Evolutionary conservation across 2,797 vertebrate species (phyloP).

Genomic region (Halcyon leucocephala): DNA sequence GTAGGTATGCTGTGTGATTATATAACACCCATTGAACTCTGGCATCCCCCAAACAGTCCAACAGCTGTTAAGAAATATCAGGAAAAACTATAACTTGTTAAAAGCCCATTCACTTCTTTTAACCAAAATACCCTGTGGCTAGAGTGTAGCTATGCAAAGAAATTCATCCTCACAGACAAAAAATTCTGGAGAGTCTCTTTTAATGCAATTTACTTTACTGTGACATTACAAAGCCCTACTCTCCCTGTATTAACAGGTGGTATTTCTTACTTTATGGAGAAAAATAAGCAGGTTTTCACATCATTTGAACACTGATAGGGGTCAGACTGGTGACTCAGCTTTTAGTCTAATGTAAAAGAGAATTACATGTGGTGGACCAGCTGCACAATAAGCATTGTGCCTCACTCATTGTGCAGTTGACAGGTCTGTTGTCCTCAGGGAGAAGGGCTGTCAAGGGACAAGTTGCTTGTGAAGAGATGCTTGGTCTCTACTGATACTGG

Average conservation of each 20-base stretch:
- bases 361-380: not conserved
- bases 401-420: not conserved
- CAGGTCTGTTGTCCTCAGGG: not conserved
- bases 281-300: not conserved
- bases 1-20: not conserved
- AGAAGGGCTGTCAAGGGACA: constrained; percentile 7
- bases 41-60: not conserved
- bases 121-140: not conserved
- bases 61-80: not conserved
- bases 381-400: not conserved
- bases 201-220: not conserved
- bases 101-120: not conserved
- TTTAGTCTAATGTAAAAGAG: constrained; percentile 19
- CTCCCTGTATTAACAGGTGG: not conserved
- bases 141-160: not conserved
- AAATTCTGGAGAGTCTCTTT: not conserved
- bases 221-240: not conserved
- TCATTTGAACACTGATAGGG: not conserved
- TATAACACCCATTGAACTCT: not conserved
- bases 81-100: not conserved
- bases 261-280: not conserved
- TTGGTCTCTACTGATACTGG: not conserved
- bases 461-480: not conserved
- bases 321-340: not conserved
- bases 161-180: not conserved